phyloP scores from a whole-genome alignment of 2,113 vertebrate species.

The Promerops cafer region DNA sequence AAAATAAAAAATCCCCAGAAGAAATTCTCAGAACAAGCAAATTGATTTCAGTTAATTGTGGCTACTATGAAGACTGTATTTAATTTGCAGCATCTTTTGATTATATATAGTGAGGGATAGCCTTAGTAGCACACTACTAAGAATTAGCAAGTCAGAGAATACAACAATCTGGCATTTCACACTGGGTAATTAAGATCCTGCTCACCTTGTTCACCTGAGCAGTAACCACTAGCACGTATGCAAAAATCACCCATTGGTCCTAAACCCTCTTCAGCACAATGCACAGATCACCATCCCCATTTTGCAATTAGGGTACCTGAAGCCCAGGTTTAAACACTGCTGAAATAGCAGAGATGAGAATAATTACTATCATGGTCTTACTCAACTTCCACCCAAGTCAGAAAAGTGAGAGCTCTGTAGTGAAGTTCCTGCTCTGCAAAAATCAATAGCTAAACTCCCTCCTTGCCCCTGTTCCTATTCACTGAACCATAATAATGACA shows the following conservation, averaged over 20 bases:
- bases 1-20: background rate
- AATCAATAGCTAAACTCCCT: constrained; percentile 31
- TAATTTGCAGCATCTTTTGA: constrained; percentile 9
- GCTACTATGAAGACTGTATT: background rate
- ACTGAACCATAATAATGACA: constrained; percentile 51
- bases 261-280: background rate
- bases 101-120: background rate
- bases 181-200: background rate
- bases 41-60: background rate
- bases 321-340: background rate
- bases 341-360: background rate
- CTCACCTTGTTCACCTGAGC: background rate
- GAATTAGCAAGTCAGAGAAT: background rate
- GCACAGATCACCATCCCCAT: background rate
- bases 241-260: background rate
- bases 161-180: background rate
- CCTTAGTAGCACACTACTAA: background rate
- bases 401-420: constrained; percentile 1
- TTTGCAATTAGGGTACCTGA: background rate
- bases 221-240: background rate
- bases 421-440: constrained; percentile 14
- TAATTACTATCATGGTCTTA: background rate
- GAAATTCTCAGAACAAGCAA: background rate
- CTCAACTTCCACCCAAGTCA: background rate
- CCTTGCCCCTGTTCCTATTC: constrained; percentile 38